phyloP scores from a whole-genome alignment of 2,113 vertebrate species.

The Hemicordylus capensis region DNA sequence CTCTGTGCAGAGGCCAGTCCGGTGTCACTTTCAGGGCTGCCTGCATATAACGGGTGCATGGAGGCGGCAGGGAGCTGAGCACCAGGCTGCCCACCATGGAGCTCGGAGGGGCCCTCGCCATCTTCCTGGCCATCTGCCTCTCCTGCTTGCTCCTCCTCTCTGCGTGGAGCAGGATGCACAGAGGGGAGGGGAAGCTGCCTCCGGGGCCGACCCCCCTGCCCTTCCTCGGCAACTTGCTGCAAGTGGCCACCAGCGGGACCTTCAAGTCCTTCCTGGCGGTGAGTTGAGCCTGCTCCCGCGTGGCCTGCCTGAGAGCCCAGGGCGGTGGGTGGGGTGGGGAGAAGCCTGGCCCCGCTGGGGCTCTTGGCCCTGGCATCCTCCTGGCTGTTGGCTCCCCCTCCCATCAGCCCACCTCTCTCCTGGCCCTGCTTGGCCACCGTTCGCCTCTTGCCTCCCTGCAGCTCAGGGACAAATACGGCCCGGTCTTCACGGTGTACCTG shows the following conservation, averaged over 20 bases:
- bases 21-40: not conserved
- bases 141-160: constrained; percentile 52
- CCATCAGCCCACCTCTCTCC: too few relatives aligned
- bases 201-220: constrained; percentile 68
- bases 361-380: too few relatives aligned
- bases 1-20: not conserved
- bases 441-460: not conserved
- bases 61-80: too few relatives aligned
- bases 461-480: constrained; percentile 70
- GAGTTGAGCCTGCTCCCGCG: not conserved
- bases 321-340: not conserved
- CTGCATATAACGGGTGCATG: not conserved
- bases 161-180: constrained; percentile 50
- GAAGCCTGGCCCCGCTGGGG: too few relatives aligned
- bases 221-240: constrained; percentile 69
- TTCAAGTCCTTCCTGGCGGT: constrained; percentile 70
- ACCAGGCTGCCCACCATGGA: constrained; percentile 31
- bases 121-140: constrained; percentile 52
- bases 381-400: too few relatives aligned
- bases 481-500: constrained; percentile 70
- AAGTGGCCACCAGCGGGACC: constrained; percentile 40
- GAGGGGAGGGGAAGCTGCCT: constrained; percentile 57
- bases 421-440: too few relatives aligned
- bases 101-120: constrained; percentile 35
- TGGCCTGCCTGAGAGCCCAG: too few relatives aligned